Conservation (phyloP, 2,113 vertebrate species). For the Calypte anna region DNA sequence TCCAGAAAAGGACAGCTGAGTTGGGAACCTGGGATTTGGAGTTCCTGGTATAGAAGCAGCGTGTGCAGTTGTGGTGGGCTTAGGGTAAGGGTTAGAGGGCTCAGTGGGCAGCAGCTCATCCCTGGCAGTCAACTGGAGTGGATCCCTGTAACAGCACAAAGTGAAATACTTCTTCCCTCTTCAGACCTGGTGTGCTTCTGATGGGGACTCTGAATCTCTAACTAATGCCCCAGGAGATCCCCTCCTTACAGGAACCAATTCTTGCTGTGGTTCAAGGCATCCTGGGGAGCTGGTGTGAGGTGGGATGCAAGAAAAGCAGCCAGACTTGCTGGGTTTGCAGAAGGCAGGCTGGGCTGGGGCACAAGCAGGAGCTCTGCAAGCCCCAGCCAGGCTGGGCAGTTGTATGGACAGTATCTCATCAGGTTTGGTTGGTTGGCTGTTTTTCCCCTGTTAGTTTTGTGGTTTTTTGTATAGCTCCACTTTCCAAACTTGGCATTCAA, state of each 20-base stretch:
- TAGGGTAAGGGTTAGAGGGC: too few species aligned
- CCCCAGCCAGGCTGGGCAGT: background rate
- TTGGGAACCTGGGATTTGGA: background rate
- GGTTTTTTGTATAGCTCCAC: accelerated
- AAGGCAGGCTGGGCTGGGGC: background rate
- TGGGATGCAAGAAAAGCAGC: background rate
- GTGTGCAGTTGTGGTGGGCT: too few species aligned
- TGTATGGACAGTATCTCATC: background rate
- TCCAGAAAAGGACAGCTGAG: background rate
- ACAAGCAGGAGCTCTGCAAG: background rate
- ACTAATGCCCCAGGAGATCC: background rate
- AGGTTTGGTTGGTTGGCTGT: too few species aligned
- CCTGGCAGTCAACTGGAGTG: background rate
- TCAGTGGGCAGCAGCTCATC: background rate
- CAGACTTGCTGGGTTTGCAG: accelerated
- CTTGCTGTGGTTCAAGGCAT: background rate
- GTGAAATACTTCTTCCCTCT: background rate
- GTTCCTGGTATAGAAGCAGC: background rate
- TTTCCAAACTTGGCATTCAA: background rate
- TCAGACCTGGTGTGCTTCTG: background rate
- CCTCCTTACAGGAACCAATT: accelerated
- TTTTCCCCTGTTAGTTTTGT: background rate
- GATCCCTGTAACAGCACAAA: background rate
- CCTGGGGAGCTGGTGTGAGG: accelerated
- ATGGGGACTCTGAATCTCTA: background rate